Evolutionary conservation across 1,140 invertebrate species (phyloP).

Genomic region (Brachystomella parvula): DNA sequence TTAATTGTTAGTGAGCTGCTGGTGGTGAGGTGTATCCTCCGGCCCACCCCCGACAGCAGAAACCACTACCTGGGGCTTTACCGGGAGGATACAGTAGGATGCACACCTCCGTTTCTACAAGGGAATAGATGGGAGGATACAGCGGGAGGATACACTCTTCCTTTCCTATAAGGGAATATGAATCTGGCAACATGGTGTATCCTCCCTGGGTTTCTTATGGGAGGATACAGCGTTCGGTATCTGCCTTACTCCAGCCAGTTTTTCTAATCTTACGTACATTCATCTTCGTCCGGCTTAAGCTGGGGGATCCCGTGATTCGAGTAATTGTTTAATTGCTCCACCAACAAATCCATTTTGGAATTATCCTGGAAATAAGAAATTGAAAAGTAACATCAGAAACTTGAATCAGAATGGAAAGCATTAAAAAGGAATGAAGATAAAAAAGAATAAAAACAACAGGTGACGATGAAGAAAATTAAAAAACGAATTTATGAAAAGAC

Average conservation of each 20-base stretch:
- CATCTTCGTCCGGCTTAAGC: conserved; percentile 43
- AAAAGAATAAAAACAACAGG: background rate
- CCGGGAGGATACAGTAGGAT: no score
- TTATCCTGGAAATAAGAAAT: conserved; percentile 41
- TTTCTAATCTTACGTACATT: conserved; percentile 42
- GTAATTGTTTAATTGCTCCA: conserved; percentile 59
- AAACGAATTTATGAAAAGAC: background rate
- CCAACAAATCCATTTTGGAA: conserved; percentile 55
- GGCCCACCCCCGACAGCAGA: no score
- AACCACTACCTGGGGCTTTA: no score
- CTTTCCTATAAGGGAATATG: background rate
- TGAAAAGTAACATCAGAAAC: background rate
- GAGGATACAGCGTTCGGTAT: no score
- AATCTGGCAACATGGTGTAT: no score
- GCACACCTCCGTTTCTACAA: no score
- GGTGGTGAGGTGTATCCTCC: no score
- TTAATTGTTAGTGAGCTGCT: no score
- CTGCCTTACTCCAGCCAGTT: no score
- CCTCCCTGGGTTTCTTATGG: no score
- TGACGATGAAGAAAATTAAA: background rate
- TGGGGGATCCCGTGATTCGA: conserved; percentile 57
- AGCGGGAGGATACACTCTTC: background rate
- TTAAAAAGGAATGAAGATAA: background rate
- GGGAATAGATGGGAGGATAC: no score
- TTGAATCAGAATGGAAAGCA: background rate